Percentiles rank a stretch among this genome's conserved stretches.
Evolutionary conservation across 2,797 vertebrate genomes (phyloP).

Genomic region (Leptoclinus maculatus): DNA sequence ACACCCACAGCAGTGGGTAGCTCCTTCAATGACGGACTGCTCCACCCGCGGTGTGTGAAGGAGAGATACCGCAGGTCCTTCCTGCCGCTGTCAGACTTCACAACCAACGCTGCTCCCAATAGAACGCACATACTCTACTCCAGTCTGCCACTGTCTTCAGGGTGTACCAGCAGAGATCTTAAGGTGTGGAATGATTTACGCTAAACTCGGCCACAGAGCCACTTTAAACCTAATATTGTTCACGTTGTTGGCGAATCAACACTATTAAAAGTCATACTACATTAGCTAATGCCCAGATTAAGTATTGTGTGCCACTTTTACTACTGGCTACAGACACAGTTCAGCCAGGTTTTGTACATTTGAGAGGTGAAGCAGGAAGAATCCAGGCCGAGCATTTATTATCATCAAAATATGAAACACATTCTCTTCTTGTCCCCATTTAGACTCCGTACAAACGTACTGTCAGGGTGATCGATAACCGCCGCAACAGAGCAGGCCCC

Average conservation of each 20-base stretch:
- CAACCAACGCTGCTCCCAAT: no score
- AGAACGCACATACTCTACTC: not conserved
- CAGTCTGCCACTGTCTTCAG: not conserved
- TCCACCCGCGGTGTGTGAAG: no score
- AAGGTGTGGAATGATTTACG: not conserved
- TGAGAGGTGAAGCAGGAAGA: not conserved
- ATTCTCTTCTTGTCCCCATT: constrained; percentile 36
- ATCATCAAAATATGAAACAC: constrained; percentile 27
- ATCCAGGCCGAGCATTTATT: not conserved
- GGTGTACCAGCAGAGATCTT: not conserved
- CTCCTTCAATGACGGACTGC: no score
- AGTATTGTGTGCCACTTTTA: not conserved
- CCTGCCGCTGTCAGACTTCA: no score
- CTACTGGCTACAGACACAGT: not conserved
- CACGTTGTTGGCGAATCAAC: not conserved
- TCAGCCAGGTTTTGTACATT: constrained; percentile 1
- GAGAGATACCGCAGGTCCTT: no score
- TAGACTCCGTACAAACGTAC: constrained; percentile 32
- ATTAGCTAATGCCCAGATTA: not conserved
- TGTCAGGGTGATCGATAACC: constrained; percentile 74
- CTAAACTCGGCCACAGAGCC: not conserved
- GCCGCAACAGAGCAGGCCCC: constrained; percentile 45
- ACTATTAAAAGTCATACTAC: not conserved
- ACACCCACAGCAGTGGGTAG: no score
- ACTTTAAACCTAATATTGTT: not conserved